Evolutionary conservation across 1,140 invertebrate species (phyloP).

Genomic region (Aphelenchoides fujianensis): DNA sequence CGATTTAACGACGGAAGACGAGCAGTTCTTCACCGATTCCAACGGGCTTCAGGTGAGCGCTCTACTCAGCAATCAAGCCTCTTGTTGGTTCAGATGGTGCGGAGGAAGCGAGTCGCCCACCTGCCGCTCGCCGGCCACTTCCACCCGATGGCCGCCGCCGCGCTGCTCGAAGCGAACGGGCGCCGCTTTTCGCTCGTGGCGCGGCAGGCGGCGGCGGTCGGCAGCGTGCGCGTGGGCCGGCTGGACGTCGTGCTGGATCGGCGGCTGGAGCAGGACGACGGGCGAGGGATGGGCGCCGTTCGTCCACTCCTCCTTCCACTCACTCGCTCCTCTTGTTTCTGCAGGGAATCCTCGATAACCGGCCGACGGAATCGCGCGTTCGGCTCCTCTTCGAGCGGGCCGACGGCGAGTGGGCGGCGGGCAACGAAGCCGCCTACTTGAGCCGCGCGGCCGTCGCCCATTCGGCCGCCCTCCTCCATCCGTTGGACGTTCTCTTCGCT

Average conservation of each 20-base stretch:
- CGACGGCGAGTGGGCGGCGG: too few relatives aligned
- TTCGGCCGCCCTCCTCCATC: too few relatives aligned
- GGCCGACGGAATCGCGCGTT: background rate
- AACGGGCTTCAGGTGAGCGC: constrained; percentile 77
- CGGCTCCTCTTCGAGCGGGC: background rate
- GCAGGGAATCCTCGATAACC: background rate
- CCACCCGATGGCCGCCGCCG: background rate
- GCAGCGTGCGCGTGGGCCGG: background rate
- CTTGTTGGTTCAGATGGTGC: background rate
- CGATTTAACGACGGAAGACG: constrained; percentile 66
- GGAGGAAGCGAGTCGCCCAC: background rate
- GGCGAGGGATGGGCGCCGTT: background rate
- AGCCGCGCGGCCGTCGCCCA: too few relatives aligned
- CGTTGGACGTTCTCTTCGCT: too few relatives aligned
- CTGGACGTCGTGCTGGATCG: background rate
- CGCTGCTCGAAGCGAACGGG: background rate
- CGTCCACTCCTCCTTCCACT: background rate
- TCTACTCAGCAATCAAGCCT: background rate
- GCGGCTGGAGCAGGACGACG: background rate
- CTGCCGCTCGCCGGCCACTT: background rate
- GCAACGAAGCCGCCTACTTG: too few relatives aligned
- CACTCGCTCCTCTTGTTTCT: background rate
- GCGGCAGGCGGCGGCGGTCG: background rate
- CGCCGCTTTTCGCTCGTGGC: background rate
- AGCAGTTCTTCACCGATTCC: constrained; percentile 80